Conservation (phyloP, 2,113 vertebrate genomes). For the Ciconia boyciana region DNA sequence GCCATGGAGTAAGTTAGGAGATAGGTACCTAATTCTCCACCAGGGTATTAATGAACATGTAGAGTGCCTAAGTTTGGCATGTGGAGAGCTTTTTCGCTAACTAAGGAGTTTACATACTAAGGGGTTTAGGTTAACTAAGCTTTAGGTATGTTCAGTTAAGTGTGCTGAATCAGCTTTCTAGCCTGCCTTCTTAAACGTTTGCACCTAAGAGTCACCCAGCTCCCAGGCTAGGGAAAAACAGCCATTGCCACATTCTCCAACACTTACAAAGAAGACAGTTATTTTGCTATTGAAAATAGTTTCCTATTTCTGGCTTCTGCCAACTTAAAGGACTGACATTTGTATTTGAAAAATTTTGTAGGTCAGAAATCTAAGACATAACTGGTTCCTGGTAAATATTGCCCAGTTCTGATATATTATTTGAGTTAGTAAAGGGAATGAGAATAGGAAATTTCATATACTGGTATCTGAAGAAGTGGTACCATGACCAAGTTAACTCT, state of each 20-base stretch:
- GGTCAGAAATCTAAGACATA: neutral
- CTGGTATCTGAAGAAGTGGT: neutral
- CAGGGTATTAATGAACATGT: neutral
- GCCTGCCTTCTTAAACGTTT: neutral
- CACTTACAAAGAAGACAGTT: neutral
- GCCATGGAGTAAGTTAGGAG: neutral
- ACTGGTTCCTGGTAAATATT: neutral
- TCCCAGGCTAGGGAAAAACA: neutral
- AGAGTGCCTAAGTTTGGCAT: neutral
- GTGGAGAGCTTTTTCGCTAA: neutral
- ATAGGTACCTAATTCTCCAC: neutral
- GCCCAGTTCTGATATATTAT: neutral
- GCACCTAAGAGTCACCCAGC: neutral
- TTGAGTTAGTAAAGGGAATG: neutral
- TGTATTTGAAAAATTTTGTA: neutral
- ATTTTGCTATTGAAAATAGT: neutral
- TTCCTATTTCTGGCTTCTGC: neutral
- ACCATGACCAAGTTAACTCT: neutral
- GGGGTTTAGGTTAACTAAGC: neutral
- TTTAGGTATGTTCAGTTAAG: neutral
- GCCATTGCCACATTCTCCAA: neutral
- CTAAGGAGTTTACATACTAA: neutral
- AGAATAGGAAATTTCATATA: neutral
- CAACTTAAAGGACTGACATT: neutral
- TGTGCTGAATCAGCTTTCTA: neutral